Evolutionary conservation across 2,888 invertebrate genomes (phyloP).

Genomic region (Acanthoscelides obtectus): DNA sequence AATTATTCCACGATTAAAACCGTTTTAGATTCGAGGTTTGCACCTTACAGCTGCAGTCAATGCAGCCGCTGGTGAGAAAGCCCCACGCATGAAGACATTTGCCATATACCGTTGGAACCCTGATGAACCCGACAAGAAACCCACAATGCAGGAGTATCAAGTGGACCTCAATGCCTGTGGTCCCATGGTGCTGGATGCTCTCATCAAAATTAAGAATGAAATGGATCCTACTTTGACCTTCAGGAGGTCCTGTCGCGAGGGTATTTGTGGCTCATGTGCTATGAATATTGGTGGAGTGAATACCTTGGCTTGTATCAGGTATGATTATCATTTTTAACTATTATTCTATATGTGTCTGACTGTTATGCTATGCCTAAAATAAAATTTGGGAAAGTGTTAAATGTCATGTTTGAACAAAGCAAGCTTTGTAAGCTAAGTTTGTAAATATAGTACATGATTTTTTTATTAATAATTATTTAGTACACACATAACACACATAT

Average conservation of each 20-base stretch:
- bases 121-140: conserved; percentile 79
- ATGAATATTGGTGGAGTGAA: conserved; percentile 99
- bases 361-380: too few species aligned
- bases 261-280: conserved; percentile 97
- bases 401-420: not conserved
- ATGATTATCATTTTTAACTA: conserved; percentile 30
- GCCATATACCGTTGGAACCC: conserved; percentile 87
- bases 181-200: conserved; percentile 94
- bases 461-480: too few species aligned
- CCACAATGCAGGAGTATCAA: conserved; percentile 70
- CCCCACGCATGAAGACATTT: conserved; percentile 70
- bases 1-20: conserved; percentile 8
- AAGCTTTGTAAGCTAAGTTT: not conserved
- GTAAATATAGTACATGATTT: too few species aligned
- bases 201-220: conserved; percentile 96
- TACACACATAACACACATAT: too few species aligned
- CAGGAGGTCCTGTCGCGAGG: conserved; percentile 93
- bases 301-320: conserved; percentile 88
- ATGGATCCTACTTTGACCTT: conserved; percentile 93
- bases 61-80: conserved; percentile 31
- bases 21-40: conserved; percentile 47
- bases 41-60: conserved; percentile 50
- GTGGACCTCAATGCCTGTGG: conserved; percentile 87
- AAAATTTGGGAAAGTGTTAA: too few species aligned
- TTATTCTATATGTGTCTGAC: too few species aligned